Conservation (phyloP, 2,113 vertebrate species). For the Brachypteracias leptosomus region DNA sequence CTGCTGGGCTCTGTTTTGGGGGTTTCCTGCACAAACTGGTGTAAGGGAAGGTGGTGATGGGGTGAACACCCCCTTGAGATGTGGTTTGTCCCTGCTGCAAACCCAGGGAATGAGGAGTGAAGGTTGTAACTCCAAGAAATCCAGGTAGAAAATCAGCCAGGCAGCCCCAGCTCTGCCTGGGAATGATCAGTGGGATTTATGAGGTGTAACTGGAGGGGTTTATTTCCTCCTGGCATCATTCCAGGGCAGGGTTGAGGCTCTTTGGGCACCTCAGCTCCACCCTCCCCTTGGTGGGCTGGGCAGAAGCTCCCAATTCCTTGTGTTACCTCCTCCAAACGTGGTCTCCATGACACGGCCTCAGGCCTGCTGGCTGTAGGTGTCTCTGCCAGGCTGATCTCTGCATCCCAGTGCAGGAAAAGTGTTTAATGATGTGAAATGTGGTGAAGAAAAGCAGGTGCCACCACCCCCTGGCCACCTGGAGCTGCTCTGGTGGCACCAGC, state of each 20-base stretch:
- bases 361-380: background rate
- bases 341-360: accelerated
- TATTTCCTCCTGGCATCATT: background rate
- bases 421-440: background rate
- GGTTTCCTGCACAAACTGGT: background rate
- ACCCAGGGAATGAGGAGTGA: background rate
- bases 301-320: background rate
- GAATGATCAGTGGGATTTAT: background rate
- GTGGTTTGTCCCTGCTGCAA: background rate
- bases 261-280: background rate
- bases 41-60: background rate
- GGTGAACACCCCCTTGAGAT: background rate
- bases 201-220: accelerated
- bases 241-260: background rate
- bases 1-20: background rate
- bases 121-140: background rate
- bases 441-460: background rate
- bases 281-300: background rate
- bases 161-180: background rate
- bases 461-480: background rate
- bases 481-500: background rate
- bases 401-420: background rate
- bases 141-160: background rate
- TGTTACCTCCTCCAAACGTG: too few relatives aligned
- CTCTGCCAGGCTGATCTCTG: too few relatives aligned